Evolutionary conservation across 1,140 invertebrate species (phyloP).

Genomic region (Zaprionus kolodkinae): DNA sequence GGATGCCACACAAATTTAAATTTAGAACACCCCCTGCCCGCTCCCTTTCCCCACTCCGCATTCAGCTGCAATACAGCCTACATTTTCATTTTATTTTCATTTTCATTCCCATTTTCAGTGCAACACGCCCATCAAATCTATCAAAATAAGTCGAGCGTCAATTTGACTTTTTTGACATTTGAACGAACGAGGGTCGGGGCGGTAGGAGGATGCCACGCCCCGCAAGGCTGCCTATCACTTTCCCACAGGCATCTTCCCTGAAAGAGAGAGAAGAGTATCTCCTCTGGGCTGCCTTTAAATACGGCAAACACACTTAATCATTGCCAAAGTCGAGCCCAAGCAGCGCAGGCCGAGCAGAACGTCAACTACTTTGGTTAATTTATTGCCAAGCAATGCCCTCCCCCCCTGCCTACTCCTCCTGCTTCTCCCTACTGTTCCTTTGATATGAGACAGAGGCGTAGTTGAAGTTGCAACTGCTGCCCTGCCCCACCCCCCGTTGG

Average conservation of each 20-base stretch:
- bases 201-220: conserved; percentile 12
- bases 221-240: conserved; percentile 37
- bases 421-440: neutral
- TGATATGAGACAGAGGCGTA: neutral
- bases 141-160: conserved; percentile 73
- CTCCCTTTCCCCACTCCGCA: neutral
- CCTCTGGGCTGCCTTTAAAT: conserved; percentile 21
- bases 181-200: neutral
- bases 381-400: conserved; percentile 74
- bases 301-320: conserved; percentile 65
- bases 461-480: conserved; percentile 20
- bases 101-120: conserved; percentile 6
- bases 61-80: neutral
- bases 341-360: conserved; percentile 51
- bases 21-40: conserved; percentile 41
- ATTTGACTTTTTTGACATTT: conserved; percentile 70
- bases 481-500: too few relatives aligned
- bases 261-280: conserved; percentile 18
- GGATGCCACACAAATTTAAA: conserved; percentile 44
- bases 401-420: conserved; percentile 11
- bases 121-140: conserved; percentile 65
- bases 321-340: conserved; percentile 65
- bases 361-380: conserved; percentile 76
- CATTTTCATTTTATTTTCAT: neutral
- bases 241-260: conserved; percentile 27